A percentile compares a stretch with the other conserved stretches of the same genome.
These are phyloP conservation scores for Tretioscincus oriximinensis DNA, from an alignment of 2,113 vertebrate genomes.

Conservation along the genomic window DNA sequence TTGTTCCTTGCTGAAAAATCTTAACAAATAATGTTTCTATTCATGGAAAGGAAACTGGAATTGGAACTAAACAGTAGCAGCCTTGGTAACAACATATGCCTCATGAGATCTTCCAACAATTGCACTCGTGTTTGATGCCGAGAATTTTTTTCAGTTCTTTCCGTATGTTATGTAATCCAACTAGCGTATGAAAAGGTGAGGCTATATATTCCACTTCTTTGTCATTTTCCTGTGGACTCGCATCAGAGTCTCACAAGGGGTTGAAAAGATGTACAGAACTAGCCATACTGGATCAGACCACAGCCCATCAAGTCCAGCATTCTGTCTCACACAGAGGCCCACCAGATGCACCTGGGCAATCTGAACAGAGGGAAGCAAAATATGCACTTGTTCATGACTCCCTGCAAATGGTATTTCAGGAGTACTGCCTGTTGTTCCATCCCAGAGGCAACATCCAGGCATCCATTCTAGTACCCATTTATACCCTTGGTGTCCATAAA, in stretches of 20 bases:
- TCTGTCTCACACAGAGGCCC: no score
- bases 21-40: slow-evolving; percentile 50
- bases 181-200: background rate
- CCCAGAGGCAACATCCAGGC: no score
- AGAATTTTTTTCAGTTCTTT: slow-evolving; percentile 34
- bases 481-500: no score
- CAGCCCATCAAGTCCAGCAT: no score
- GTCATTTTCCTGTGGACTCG: background rate
- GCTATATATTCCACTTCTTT: background rate
- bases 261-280: background rate
- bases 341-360: no score
- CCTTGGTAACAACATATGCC: background rate
- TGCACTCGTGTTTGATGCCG: slow-evolving; percentile 11
- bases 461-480: no score
- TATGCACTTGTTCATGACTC: no score
- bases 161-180: slow-evolving; percentile 18
- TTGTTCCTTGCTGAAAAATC: slow-evolving; percentile 52
- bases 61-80: background rate
- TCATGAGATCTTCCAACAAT: background rate
- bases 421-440: no score
- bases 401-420: no score
- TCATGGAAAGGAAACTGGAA: slow-evolving; percentile 40
- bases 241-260: background rate
- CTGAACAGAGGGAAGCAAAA: no score
- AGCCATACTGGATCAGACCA: no score